phyloP scores from a whole-genome alignment of 2,797 vertebrate genomes.

The Myotis vivesi region DNA sequence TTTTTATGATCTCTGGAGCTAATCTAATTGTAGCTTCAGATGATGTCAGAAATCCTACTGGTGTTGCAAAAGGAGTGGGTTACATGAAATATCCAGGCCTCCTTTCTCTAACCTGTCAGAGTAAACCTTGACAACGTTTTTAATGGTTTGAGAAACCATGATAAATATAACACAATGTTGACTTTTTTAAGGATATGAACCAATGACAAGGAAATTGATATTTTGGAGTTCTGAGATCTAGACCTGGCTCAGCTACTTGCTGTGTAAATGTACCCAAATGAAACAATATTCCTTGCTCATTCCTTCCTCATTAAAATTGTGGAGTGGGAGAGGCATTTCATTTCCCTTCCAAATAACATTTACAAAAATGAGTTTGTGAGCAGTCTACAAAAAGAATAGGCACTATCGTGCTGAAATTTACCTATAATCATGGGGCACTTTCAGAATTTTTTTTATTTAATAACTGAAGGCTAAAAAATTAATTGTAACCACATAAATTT shows the following conservation, averaged over 20 bases:
- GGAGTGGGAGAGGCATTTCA: background rate
- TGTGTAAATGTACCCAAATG: background rate
- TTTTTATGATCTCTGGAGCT: slow-evolving; percentile 33
- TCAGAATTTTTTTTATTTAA: background rate
- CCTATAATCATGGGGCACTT: background rate
- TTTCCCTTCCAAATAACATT: background rate
- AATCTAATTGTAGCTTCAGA: slow-evolving; percentile 7
- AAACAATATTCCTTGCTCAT: background rate
- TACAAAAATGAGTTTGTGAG: background rate
- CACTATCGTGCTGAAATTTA: background rate
- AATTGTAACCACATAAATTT: background rate
- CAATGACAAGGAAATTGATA: background rate
- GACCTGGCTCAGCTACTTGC: background rate
- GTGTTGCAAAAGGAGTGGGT: background rate
- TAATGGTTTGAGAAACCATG: background rate
- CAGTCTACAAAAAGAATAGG: background rate
- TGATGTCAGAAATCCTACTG: slow-evolving; percentile 29
- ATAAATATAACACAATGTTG: background rate
- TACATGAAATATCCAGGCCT: background rate
- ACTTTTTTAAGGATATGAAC: background rate
- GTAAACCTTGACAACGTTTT: background rate
- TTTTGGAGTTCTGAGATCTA: background rate
- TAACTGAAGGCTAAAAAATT: background rate
- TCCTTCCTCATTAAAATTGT: background rate
- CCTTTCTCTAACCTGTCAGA: background rate